Evolutionary conservation across 2,113 vertebrate genomes (phyloP).

Genomic region (Electrona antarctica): DNA sequence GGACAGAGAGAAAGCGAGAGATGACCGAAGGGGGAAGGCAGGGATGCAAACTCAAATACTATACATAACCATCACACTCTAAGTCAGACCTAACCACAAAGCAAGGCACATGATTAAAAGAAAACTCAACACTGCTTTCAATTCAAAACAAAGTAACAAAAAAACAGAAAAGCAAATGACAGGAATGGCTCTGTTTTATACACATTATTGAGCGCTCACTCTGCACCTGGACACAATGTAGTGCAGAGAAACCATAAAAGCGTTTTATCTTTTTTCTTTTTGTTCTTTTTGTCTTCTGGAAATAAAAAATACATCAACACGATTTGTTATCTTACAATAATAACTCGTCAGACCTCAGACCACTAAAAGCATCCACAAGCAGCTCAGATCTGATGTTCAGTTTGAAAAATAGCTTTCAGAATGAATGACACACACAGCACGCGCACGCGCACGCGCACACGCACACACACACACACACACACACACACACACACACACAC

Average conservation of each 20-base stretch:
- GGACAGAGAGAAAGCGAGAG: slow-evolving; percentile 32
- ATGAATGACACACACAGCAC: slow-evolving; percentile 25
- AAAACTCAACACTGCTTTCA: slow-evolving; percentile 62
- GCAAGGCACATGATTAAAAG: slow-evolving; percentile 89
- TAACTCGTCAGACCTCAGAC: slow-evolving; percentile 64
- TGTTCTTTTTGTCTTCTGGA: slow-evolving; percentile 22
- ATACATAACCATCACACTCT: slow-evolving; percentile 67
- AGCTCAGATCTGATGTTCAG: slow-evolving; percentile 59
- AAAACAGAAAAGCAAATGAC: slow-evolving; percentile 63
- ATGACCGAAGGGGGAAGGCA: slow-evolving; percentile 16
- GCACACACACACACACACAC: no score
- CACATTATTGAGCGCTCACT: slow-evolving; percentile 29
- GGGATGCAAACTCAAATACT: slow-evolving; percentile 43
- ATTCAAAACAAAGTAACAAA: slow-evolving; percentile 54
- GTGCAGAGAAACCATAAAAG: slow-evolving; percentile 21
- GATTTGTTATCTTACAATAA: slow-evolving; percentile 57
- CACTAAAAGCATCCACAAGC: slow-evolving; percentile 69
- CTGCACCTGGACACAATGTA: slow-evolving; percentile 61
- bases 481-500: no score
- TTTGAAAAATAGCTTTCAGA: slow-evolving; percentile 75
- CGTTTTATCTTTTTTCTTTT: no score
- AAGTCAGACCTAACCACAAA: slow-evolving; percentile 76
- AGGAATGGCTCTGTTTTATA: slow-evolving; percentile 61
- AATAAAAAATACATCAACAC: slow-evolving; percentile 62
- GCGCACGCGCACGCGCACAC: no score